Conservation (phyloP, 1,140 invertebrate genomes). For the Camponotus floridanus region DNA sequence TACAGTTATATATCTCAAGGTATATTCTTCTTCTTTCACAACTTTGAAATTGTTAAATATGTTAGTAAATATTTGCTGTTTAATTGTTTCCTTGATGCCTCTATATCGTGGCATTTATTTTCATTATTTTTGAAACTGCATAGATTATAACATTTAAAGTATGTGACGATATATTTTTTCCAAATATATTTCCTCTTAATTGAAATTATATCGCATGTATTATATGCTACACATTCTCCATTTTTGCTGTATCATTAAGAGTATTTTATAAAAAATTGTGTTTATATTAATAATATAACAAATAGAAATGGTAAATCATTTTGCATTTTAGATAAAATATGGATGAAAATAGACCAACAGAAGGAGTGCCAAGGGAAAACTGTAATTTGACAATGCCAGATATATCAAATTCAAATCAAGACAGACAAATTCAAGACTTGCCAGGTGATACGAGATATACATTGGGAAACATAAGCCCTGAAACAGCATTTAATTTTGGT, state of each 20-base stretch:
- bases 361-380: background rate
- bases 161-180: background rate
- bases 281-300: background rate
- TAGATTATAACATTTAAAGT: background rate
- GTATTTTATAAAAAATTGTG: background rate
- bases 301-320: too few relatives aligned
- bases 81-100: background rate
- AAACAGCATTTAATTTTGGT: constrained; percentile 78
- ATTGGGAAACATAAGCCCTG: constrained; percentile 24
- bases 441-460: constrained; percentile 10
- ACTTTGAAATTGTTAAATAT: background rate
- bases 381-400: constrained; percentile 10
- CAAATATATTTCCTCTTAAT: too few relatives aligned
- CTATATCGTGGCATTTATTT: background rate
- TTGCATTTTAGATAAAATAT: constrained; percentile 47
- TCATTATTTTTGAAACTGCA: background rate
- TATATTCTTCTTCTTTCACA: background rate
- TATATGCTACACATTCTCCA: background rate
- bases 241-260: background rate
- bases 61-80: background rate
- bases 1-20: background rate
- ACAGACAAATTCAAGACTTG: constrained; percentile 7
- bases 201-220: background rate
- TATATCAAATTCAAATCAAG: constrained; percentile 12
- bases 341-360: constrained; percentile 38